phyloP scores from a whole-genome alignment of 2,888 invertebrate genomes.

The Pyrrhia umbra region DNA sequence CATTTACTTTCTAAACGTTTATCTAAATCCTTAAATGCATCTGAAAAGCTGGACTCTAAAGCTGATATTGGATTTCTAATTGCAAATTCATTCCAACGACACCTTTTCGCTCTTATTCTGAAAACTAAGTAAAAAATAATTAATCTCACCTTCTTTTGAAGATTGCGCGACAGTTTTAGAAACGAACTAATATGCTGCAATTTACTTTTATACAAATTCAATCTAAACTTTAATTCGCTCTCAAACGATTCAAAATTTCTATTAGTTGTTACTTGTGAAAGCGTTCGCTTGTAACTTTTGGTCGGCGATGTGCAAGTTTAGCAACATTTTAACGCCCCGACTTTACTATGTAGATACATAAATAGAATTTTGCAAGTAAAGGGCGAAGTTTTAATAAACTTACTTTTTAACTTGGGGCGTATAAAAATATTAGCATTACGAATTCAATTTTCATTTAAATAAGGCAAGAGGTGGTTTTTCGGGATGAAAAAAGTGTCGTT shows the following conservation, averaged over 20 bases:
- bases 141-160: conserved; percentile 28
- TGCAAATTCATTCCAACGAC: conserved; percentile 20
- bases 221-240: conserved; percentile 57
- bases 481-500: conserved; percentile 40
- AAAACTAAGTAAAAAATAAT: conserved; percentile 33
- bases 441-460: conserved; percentile 59
- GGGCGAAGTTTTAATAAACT: conserved; percentile 57
- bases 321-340: conserved; percentile 45
- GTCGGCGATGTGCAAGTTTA: conserved; percentile 22
- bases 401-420: conserved; percentile 53
- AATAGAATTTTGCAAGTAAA: conserved; percentile 39
- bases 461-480: conserved; percentile 38
- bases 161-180: conserved; percentile 28
- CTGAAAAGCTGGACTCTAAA: conserved; percentile 29
- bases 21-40: conserved; percentile 47
- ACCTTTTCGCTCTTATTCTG: conserved; percentile 13
- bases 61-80: conserved; percentile 42
- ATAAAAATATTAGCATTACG: conserved; percentile 60
- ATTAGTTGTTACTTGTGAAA: conserved; percentile 45
- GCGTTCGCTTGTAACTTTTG: conserved; percentile 42
- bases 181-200: conserved; percentile 35
- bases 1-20: conserved; percentile 5
- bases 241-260: conserved; percentile 42
- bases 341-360: conserved; percentile 34
- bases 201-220: conserved; percentile 52